These are phyloP conservation scores for Euzophera pinguis DNA, from an alignment of 2,888 invertebrate species.

Conservation along the genomic window DNA sequence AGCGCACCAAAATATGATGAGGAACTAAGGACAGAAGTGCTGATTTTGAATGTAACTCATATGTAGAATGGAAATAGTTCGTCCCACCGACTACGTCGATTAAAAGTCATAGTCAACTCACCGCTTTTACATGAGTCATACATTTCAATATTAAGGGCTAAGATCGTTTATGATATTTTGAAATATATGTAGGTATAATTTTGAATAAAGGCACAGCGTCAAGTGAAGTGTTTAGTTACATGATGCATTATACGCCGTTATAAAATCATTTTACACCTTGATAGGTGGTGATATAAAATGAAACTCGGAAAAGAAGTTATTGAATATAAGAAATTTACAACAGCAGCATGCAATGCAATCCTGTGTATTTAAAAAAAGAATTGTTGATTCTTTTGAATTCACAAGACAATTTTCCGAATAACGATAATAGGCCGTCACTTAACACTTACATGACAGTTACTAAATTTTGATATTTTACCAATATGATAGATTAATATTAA, in stretches of 20 bases:
- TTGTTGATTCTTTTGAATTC: slow-evolving; percentile 3
- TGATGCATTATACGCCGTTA: not conserved
- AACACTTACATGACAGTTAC: slow-evolving; percentile 19
- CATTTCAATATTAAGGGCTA: too few relatives aligned
- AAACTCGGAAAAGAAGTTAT: not conserved
- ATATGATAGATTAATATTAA: slow-evolving; percentile 13
- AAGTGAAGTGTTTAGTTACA: not conserved
- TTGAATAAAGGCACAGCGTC: too few relatives aligned
- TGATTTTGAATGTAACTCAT: too few relatives aligned
- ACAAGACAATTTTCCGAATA: slow-evolving; percentile 7
- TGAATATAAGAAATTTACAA: not conserved
- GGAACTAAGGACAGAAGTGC: too few relatives aligned
- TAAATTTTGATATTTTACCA: slow-evolving; percentile 8
- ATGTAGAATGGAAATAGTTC: too few relatives aligned
- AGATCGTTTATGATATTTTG: too few relatives aligned
- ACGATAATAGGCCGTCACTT: slow-evolving; percentile 28
- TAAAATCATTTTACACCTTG: not conserved
- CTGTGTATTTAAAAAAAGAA: not conserved
- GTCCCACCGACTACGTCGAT: too few relatives aligned
- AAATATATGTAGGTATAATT: too few relatives aligned
- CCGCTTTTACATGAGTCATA: too few relatives aligned
- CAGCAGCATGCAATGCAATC: slow-evolving; percentile 13
- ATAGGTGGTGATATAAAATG: not conserved
- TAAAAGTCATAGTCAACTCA: too few relatives aligned
- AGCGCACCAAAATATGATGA: not conserved